phyloP scores from a whole-genome alignment of 2,113 vertebrate genomes.

The Saccopteryx bilineata region DNA sequence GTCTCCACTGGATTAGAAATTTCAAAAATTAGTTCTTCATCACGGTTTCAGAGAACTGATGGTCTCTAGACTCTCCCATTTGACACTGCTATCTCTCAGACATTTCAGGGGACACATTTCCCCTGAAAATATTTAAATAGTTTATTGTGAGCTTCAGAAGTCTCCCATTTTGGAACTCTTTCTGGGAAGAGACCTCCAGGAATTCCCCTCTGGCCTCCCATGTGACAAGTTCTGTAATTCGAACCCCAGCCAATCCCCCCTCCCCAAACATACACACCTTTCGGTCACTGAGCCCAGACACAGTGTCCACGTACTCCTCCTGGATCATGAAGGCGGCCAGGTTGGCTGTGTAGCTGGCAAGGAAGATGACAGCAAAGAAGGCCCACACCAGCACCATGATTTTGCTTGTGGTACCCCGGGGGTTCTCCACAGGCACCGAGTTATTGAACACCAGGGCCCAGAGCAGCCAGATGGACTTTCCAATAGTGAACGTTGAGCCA shows the following conservation, averaged over 20 bases:
- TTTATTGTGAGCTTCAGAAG: not conserved
- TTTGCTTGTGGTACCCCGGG: constrained; percentile 97
- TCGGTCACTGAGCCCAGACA: constrained; percentile 96
- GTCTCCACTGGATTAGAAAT: not conserved
- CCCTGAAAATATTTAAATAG: not conserved
- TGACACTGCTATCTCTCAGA: not conserved
- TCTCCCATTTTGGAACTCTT: not conserved
- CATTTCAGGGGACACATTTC: not conserved
- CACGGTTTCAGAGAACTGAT: not conserved
- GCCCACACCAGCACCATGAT: constrained; percentile 99
- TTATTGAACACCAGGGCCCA: constrained; percentile 98
- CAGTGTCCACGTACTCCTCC: constrained; percentile 97
- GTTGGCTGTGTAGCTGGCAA: constrained; percentile 98
- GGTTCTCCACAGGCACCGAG: constrained; percentile 97
- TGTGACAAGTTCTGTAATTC: not conserved
- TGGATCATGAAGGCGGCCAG: constrained; percentile 98
- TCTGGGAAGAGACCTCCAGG: not conserved
- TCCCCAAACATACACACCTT: constrained; percentile 89
- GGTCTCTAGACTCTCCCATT: not conserved
- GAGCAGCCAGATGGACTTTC: constrained; percentile 93
- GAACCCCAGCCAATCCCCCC: not conserved
- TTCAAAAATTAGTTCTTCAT: not conserved
- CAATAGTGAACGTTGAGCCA: constrained; percentile 92
- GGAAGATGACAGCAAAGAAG: constrained; percentile 98
- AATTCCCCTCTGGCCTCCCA: not conserved